Base-by-base conservation (phyloP, 1,140 invertebrate species). In the Zaprionus taronus region DNA sequence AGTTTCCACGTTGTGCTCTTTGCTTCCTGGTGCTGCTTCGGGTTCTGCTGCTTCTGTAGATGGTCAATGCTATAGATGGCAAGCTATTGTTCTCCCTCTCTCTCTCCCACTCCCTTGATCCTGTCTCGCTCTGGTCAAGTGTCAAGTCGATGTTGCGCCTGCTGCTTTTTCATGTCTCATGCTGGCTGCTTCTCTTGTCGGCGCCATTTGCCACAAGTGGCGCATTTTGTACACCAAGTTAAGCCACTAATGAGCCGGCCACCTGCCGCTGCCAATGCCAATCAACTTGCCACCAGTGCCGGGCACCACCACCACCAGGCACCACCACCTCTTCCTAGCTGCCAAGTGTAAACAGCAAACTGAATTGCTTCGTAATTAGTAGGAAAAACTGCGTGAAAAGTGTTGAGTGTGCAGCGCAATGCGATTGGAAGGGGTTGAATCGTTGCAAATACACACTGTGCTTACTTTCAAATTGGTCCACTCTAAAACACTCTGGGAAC, bases 291-390 rank as follows among this genome's bases (percentile, higher is more conserved):
- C 60, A 75, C 60, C 70, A 58, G 68, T 22, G 47, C 28, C 15
- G 20, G 55, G n/a, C 11, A 20, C n/a, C 31, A n/a, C 34, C 36
- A 24, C 36, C 36, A 5, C 20, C n/a, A 4, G 11, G 41, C 14
- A 36, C 53, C 15, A 9, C 26, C 2, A 28, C 5, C 49, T n/a
- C 31, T 36, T 7, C 14, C 15, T 6, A n/a, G 41, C 56, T 28
- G 22, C 51, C 31, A 63, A 66, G 77, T 84, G 81, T 77, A 90
- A 90, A 89, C 81, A 89, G 85, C 83, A 84, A 89, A 90, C 84
- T 89, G 89, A 89, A 89, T 90, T 89, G 84, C 84, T 89, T 90
- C 74, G 84, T 89, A 89, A 89, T 89, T 89, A 89, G 84, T 89
- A 81, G 84, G 81, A 90, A 84, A 89, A 90, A 89, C 83, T 87